Base-by-base conservation (phyloP, 2,888 invertebrate species). In the Liposcelis brunnea region DNA sequence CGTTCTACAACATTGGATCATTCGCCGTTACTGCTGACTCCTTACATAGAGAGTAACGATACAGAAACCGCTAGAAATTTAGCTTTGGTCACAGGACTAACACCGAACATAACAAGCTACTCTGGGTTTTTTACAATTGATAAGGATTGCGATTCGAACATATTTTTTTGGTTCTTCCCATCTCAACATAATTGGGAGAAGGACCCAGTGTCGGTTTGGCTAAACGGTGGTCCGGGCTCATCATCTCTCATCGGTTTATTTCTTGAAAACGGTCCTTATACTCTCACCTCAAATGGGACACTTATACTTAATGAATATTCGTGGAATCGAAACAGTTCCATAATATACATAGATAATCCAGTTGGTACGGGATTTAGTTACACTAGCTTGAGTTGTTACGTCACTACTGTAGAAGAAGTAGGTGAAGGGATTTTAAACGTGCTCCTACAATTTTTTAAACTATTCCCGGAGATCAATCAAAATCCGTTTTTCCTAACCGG, bases 291-390 rank as follows among this genome's bases (percentile, higher is more conserved):
- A 66, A 48, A 65, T 58, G 61, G 59, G 53, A 61, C 59, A 53
- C 60, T 80, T 43, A 65, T 68, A 51, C 64, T 72, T 50, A 71
- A 86, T 32, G 72, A 80, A 53, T 79, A 77, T 53, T 74, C 80
- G 3, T 93, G 91, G 93, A 79, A 76, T 48, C 62, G 71, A 31
- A 75, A 74, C 14, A 84, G 85, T 59, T 78, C 80, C 53, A 62
- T 93, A 40, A 71, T 93, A 45, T 94, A 84, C 59, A 82, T 94
- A 46, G 93, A 94, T 60, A 93, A 87, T 61, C 93, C 93, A 0
- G 91, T 85, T 1, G 87, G 89, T 2, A 83, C 89, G 4, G 93
- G 93, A 0, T 93, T 80, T 58, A 91, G 91, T 63, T 91, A 86
- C 56, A 89, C 91, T 0, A 63, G 72, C 45, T 74, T 77, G 15